Conservation (phyloP, 2,113 vertebrate species). For the Cathartes aura region DNA sequence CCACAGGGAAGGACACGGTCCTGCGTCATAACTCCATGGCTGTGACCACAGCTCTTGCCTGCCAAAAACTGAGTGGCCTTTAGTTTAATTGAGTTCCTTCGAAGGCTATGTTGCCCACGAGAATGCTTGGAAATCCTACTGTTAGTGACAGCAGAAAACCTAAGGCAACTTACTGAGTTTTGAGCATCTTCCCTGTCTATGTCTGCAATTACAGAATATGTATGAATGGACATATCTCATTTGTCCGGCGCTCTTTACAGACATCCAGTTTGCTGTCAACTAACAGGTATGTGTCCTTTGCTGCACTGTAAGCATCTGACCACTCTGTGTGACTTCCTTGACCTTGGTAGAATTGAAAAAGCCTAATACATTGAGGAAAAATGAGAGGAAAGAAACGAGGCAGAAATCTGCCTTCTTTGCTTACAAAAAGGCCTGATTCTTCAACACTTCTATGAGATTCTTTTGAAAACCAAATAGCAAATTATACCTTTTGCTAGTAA, state of each 20-base stretch:
- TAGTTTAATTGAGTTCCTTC: neutral
- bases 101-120: neutral
- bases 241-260: neutral
- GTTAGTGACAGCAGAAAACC: neutral
- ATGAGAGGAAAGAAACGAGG: neutral
- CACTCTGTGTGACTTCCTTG: neutral
- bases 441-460: neutral
- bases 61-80: neutral
- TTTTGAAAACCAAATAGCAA: neutral
- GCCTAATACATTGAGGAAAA: neutral
- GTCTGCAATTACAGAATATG: rapidly evolving
- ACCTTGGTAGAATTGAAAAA: neutral
- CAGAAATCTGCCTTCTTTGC: neutral
- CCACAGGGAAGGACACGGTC: neutral
- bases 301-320: neutral
- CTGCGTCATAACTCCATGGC: neutral
- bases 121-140: neutral
- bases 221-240: neutral
- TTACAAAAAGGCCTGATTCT: neutral
- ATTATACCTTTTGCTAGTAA: neutral
- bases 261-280: neutral
- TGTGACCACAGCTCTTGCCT: neutral
- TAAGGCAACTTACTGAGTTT: neutral
- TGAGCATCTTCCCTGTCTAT: neutral
- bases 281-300: neutral